Evolutionary conservation across 37 sponge, comb jelly and placozoan species (phyloP).

Genomic region (Oscarella lobularis): DNA sequence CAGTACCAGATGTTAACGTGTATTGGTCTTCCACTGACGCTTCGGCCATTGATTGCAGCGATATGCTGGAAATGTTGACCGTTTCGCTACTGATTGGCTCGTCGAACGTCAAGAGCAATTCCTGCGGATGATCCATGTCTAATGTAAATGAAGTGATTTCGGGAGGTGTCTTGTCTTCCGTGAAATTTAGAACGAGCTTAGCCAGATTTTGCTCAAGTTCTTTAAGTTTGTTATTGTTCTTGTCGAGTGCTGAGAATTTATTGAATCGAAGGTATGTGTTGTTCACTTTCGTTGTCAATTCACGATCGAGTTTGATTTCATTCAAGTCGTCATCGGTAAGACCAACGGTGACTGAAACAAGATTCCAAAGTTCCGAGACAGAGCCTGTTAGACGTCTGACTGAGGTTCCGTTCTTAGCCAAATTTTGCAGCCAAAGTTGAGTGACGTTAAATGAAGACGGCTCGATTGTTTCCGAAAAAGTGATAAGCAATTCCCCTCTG

Average conservation of each 20-base stretch:
- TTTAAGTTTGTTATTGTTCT: constrained; percentile 21
- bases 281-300: constrained; percentile 25
- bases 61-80: constrained; percentile 39
- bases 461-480: constrained; percentile 63
- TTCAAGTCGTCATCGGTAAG: constrained; percentile 43
- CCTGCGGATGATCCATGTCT: constrained; percentile 35
- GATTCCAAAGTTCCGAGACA: constrained; percentile 16
- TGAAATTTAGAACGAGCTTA: constrained; percentile 22
- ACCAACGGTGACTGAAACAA: constrained; percentile 30
- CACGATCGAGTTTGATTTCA: constrained; percentile 35
- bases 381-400: constrained; percentile 17
- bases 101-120: constrained; percentile 59
- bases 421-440: background rate
- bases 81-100: constrained; percentile 42
- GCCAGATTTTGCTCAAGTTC: constrained; percentile 27
- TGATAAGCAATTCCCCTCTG: constrained; percentile 32
- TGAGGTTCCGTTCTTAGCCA: constrained; percentile 13
- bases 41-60: constrained; percentile 7
- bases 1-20: constrained; percentile 46
- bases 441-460: constrained; percentile 15
- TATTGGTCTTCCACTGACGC: constrained; percentile 10
- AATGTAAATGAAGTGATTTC: constrained; percentile 27
- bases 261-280: constrained; percentile 52
- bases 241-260: constrained; percentile 29
- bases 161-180: constrained; percentile 62